Percentiles rank a stretch among this genome's conserved stretches.
Evolutionary conservation across 2,888 invertebrate genomes (phyloP).

Genomic region (Scotopteryx bipunctaria): DNA sequence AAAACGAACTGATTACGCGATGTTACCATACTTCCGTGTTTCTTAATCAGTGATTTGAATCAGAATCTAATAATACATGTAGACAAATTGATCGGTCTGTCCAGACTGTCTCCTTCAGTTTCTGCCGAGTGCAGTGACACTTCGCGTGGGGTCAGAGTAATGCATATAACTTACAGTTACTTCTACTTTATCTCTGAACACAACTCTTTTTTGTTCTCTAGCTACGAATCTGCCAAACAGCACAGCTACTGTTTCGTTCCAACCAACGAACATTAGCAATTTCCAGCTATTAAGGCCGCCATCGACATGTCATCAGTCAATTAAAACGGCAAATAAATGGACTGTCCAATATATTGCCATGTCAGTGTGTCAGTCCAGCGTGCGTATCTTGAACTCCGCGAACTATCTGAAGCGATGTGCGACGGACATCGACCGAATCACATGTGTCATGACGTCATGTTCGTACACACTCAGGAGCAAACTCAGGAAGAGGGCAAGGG

Average conservation of each 20-base stretch:
- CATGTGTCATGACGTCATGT: conserved; percentile 52
- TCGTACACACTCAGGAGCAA: conserved; percentile 18
- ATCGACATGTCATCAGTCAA: conserved; percentile 24
- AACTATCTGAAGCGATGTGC: conserved; percentile 40
- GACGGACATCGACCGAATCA: conserved; percentile 45
- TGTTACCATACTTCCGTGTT: not conserved
- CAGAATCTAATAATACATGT: too few species aligned
- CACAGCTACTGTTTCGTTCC: conserved; percentile 1
- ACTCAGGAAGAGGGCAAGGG: conserved; percentile 8
- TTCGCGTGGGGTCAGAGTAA: conserved; percentile 18
- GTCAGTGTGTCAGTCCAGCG: conserved; percentile 27
- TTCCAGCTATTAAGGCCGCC: conserved; percentile 16
- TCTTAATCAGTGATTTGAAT: not conserved
- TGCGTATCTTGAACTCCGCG: conserved; percentile 36
- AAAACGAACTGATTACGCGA: conserved; percentile 1
- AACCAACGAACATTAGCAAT: conserved; percentile 3
- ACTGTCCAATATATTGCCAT: conserved; percentile 19
- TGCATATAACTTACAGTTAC: conserved; percentile 10
- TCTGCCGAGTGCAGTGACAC: conserved; percentile 10
- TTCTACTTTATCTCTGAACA: conserved; percentile 11
- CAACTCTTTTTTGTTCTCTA: conserved; percentile 5
- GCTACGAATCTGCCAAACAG: not conserved
- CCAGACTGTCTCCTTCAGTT: not conserved
- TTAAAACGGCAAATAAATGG: conserved; percentile 19
- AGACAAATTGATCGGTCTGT: not conserved